Conservation (phyloP, 2,797 vertebrate species). For the Tarsius wallacei region DNA sequence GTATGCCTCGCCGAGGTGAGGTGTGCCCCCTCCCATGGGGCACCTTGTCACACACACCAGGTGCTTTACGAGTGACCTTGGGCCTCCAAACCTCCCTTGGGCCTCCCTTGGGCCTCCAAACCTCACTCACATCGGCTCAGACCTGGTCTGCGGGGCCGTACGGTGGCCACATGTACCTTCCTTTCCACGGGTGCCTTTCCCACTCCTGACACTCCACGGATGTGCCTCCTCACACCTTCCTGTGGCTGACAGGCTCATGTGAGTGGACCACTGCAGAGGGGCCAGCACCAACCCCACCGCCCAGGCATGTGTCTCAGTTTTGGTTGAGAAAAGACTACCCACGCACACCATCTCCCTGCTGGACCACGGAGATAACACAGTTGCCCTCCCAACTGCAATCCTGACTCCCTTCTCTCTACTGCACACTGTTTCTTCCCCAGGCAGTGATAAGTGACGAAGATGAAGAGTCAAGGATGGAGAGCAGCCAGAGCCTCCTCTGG, state of each 20-base stretch:
- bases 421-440: neutral
- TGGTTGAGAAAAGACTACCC: neutral
- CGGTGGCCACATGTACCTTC: neutral
- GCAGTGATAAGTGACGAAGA: neutral
- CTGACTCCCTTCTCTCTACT: neutral
- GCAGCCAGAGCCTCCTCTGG: neutral
- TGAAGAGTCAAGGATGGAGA: neutral
- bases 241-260: neutral
- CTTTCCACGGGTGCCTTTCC: neutral
- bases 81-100: too few species aligned
- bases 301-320: neutral
- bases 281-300: neutral
- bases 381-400: neutral
- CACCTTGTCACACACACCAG: neutral
- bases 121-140: neutral
- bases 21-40: too few species aligned
- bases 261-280: neutral
- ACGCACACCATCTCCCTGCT: rapidly evolving
- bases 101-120: too few species aligned
- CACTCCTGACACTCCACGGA: neutral
- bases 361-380: neutral
- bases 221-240: neutral
- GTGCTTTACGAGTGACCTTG: neutral
- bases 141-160: neutral
- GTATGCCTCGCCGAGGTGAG: neutral